Percentiles rank a stretch among this genome's conserved stretches.
Evolutionary conservation across 2,113 vertebrate genomes (phyloP).

Genomic region (Trematocara nigrifrons): DNA sequence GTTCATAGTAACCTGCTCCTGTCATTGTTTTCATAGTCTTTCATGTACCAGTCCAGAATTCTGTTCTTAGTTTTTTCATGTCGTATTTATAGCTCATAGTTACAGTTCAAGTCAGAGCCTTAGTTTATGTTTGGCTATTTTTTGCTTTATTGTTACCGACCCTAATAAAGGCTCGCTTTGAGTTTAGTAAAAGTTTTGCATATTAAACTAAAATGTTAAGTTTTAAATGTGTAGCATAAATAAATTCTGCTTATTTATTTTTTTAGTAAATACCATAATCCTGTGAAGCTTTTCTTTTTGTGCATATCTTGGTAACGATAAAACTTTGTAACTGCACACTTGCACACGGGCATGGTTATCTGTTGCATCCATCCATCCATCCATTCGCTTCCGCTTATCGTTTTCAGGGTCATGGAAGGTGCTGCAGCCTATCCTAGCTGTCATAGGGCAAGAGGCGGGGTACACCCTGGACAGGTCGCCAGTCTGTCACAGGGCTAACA

Average conservation of each 20-base stretch:
- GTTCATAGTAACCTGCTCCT: no score
- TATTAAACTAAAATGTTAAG: background rate
- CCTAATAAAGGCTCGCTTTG: no score
- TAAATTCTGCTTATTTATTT: background rate
- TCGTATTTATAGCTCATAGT: no score
- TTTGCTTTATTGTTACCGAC: no score
- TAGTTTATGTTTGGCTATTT: no score
- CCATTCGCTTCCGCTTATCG: background rate
- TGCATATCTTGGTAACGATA: background rate
- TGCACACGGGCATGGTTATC: background rate
- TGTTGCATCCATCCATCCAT: background rate
- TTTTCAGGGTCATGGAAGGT: background rate
- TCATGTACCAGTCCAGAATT: no score
- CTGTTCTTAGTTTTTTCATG: no score
- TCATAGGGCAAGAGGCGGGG: background rate
- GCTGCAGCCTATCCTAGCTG: background rate
- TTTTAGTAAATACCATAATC: background rate
- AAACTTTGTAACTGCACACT: background rate
- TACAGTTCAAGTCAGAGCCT: no score
- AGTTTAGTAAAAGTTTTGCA: background rate
- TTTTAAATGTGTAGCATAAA: background rate
- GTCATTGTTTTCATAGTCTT: no score
- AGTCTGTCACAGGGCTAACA: fast-evolving
- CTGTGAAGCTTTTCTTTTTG: background rate
- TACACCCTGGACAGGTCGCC: background rate